A percentile compares a stretch with the other conserved stretches of the same genome.
phyloP scores from a whole-genome alignment of 2,113 vertebrate genomes.

The Addax nasomaculatus region DNA sequence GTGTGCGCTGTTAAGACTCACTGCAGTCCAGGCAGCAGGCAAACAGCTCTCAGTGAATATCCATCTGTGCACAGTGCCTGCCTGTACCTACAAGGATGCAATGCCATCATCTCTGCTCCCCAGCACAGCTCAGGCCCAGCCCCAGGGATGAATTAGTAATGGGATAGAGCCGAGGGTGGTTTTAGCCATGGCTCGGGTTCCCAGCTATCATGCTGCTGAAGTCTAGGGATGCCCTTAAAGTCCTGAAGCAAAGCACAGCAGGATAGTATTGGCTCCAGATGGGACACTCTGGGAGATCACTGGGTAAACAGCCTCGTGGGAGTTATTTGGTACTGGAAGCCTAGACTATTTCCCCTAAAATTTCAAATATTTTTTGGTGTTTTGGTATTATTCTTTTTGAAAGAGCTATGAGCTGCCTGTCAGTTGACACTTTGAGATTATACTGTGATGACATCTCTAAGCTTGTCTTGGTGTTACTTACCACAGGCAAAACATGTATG shows the following conservation, averaged over 20 bases:
- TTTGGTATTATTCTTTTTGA: constrained; percentile 1
- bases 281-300: neutral
- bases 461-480: neutral
- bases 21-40: neutral
- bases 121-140: neutral
- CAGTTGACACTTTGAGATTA: neutral
- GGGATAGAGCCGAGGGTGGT: neutral
- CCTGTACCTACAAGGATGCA: neutral
- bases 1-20: neutral
- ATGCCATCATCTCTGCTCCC: neutral
- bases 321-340: neutral
- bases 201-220: neutral
- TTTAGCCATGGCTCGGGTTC: neutral
- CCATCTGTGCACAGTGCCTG: neutral
- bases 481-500: neutral
- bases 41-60: neutral
- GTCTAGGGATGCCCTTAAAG: neutral
- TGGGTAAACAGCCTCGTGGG: neutral
- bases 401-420: neutral
- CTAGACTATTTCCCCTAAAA: neutral
- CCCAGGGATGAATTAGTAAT: constrained; percentile 9
- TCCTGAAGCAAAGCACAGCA: neutral
- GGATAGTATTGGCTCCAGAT: neutral
- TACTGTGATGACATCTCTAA: neutral
- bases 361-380: neutral